phyloP scores from a whole-genome alignment of 2,888 invertebrate species.

The Machimus rusticus region DNA sequence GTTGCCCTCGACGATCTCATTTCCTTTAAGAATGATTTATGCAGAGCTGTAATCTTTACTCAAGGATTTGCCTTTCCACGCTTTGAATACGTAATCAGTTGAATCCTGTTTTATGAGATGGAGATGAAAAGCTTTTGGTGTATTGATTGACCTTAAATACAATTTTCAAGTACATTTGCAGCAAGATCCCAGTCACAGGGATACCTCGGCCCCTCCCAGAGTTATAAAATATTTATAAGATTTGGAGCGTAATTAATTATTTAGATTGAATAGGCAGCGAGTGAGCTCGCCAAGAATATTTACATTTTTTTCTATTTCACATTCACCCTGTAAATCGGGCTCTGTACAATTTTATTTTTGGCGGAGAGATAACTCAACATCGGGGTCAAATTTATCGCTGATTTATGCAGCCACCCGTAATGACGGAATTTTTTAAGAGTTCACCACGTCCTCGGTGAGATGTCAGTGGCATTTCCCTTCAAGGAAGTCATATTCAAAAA shows the following conservation, averaged over 20 bases:
- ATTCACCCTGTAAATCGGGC: not conserved
- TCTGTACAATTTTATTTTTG: not conserved
- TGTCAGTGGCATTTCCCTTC: not conserved
- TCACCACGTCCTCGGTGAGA: not conserved
- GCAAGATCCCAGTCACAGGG: not conserved
- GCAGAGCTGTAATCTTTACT: slow-evolving; percentile 23
- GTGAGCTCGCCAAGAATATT: not conserved
- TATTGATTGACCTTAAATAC: slow-evolving; percentile 32
- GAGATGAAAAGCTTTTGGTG: slow-evolving; percentile 16
- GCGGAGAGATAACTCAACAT: not conserved
- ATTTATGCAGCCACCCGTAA: not conserved
- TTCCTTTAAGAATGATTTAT: slow-evolving; percentile 28
- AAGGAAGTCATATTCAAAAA: not conserved
- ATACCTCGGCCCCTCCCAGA: not conserved
- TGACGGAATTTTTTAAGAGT: not conserved
- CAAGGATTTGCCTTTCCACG: slow-evolving; percentile 26
- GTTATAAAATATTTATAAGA: not conserved
- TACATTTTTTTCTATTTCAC: not conserved
- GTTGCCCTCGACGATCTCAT: slow-evolving; percentile 11
- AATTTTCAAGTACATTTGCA: slow-evolving; percentile 22
- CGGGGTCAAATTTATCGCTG: not conserved
- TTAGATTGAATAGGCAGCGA: not conserved
- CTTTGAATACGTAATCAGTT: slow-evolving; percentile 26
- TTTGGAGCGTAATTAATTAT: not conserved
- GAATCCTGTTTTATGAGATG: slow-evolving; percentile 17